These are phyloP conservation scores for Glyptemys insculpta DNA, from an alignment of 2,797 vertebrate species.

Conservation along the genomic window DNA sequence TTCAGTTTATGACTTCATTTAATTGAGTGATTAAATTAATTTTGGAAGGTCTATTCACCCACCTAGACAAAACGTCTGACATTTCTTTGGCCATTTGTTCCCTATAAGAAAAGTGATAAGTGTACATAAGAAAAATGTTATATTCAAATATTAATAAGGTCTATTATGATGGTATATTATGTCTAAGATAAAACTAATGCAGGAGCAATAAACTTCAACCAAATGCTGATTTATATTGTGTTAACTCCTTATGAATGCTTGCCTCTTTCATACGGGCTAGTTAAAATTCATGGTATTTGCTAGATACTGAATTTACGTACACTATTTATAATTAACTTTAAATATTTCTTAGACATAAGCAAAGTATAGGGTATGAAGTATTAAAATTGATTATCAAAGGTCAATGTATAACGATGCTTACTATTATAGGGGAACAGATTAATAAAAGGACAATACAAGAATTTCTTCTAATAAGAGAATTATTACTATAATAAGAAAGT, in stretches of 20 bases:
- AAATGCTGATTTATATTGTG: not conserved
- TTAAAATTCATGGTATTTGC: not conserved
- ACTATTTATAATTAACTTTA: not conserved
- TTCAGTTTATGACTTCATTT: slow-evolving; percentile 53
- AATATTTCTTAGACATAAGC: not conserved
- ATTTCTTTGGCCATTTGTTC: slow-evolving; percentile 98
- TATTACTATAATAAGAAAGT: not conserved
- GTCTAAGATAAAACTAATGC: not conserved
- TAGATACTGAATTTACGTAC: not conserved
- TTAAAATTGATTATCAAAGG: not conserved
- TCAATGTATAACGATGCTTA: not conserved
- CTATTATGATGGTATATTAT: not conserved
- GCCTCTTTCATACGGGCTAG: not conserved
- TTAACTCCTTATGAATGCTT: fast-evolving
- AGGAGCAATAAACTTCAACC: not conserved
- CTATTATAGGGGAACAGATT: not conserved
- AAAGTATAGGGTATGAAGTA: not conserved
- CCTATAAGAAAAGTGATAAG: slow-evolving; percentile 87
- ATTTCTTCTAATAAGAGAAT: slow-evolving; percentile 25
- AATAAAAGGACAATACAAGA: not conserved
- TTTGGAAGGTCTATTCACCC: slow-evolving; percentile 79
- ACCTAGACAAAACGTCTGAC: slow-evolving; percentile 93
- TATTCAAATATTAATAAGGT: slow-evolving; percentile 49
- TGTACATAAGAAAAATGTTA: slow-evolving; percentile 62
- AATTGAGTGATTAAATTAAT: slow-evolving; percentile 17